Base-by-base conservation (phyloP, 1,140 invertebrate species). In the Calliphora vicina region DNA sequence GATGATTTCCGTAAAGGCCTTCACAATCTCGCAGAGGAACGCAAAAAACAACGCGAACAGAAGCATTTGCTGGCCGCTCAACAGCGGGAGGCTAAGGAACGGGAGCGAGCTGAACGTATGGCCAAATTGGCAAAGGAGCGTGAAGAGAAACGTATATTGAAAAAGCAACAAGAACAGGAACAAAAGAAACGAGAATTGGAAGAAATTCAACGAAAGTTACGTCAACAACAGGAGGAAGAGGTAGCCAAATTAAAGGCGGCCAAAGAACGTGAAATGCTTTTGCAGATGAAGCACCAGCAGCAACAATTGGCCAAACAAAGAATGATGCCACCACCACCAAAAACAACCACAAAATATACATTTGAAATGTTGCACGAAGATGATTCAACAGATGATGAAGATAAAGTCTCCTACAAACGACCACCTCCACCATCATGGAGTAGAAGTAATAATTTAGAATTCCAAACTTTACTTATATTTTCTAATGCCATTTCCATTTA, bases 41-140 rank as follows among this genome's bases (percentile, higher is more conserved):
- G 92, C 61, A 92, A 91, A 84, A 92, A 92, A 82, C 92, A 92
- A 85, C 90, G 93, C 0, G 92, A 93, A 84, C 91, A 93, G 81
- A 94, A 93, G 82, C 93, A 94, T 86, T 84, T 91, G 17, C 93
- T 92, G 83, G 93, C 92, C 12, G 92, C 91, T 81, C 90, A 92
- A 83, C 91, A 91, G n/a, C 91, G 93, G 13, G 92, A 93, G 84
- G 91, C 91, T 2, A 91, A 92, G 81, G 93, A 94, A 80, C 92
- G 90, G 71, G 92, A 87, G 90, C 90, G 87, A 82, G 92, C 85
- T 43, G 91, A 85, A 90, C 91, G 87, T 57, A 88, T 85, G 90
- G 93, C 88, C 86, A 93, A 92, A 88, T 86, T 92, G 82, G 92
- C 92, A 67, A 92, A 93, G 84, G 93, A 93, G 85, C 92, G 92